These are phyloP conservation scores for Cololabis saira DNA, from an alignment of 2,113 vertebrate species.

Conservation along the genomic window DNA sequence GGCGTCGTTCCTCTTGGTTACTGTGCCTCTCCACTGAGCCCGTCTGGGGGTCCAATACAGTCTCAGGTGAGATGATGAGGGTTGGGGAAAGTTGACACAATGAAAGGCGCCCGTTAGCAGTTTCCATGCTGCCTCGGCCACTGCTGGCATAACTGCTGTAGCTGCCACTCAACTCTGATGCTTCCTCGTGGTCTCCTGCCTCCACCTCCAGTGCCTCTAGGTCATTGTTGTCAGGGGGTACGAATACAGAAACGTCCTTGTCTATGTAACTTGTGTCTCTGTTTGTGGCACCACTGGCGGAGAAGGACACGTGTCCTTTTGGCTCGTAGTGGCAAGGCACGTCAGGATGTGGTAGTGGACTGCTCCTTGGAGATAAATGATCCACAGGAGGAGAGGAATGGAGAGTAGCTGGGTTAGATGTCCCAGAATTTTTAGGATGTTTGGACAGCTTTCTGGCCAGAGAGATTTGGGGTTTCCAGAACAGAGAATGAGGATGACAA, in stretches of 20 bases:
- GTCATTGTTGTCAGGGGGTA: background rate
- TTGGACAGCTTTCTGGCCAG: constrained; percentile 22
- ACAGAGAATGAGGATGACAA: constrained; percentile 17
- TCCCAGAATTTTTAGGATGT: constrained; percentile 22
- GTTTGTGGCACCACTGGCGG: constrained; percentile 15
- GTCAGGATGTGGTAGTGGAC: constrained; percentile 17
- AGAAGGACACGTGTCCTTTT: constrained; percentile 13
- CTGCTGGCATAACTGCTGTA: constrained; percentile 84
- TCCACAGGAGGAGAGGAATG: constrained; percentile 5
- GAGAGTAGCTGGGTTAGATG: constrained; percentile 17
- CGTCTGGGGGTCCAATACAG: constrained; percentile 56
- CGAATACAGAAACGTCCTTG: constrained; percentile 8
- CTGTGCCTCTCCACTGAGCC: constrained; percentile 33
- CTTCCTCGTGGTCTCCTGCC: constrained; percentile 39
- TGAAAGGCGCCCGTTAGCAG: constrained; percentile 66
- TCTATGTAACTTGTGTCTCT: constrained; percentile 24
- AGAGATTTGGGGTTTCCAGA: constrained; percentile 19
- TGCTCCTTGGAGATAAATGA: constrained; percentile 10
- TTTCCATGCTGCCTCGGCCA: constrained; percentile 82
- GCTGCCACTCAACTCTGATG: constrained; percentile 66
- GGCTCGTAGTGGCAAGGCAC: constrained; percentile 17
- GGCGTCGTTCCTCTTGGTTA: constrained; percentile 36
- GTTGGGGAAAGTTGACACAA: constrained; percentile 70
- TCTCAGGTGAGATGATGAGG: constrained; percentile 66
- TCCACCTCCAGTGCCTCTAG: constrained; percentile 45